phyloP scores from a whole-genome alignment of 2,113 vertebrate species.

The Crotalus helleri region DNA sequence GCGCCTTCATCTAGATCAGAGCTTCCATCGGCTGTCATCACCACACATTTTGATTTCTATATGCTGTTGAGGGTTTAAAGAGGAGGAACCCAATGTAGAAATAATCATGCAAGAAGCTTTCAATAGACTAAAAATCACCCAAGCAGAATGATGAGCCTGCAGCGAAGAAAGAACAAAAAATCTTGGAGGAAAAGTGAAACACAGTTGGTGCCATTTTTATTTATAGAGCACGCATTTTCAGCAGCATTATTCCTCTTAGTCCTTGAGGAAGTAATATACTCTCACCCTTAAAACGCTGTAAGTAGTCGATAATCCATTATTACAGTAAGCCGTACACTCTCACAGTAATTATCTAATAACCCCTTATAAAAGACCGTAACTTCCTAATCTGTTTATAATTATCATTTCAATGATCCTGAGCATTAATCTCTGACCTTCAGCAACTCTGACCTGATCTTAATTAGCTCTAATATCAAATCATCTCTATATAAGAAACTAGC shows the following conservation, averaged over 20 bases:
- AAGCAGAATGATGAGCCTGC: conserved; percentile 43
- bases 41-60: not conserved
- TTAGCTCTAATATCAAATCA: conserved; percentile 98
- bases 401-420: conserved; percentile 98
- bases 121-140: conserved; percentile 13
- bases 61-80: not conserved
- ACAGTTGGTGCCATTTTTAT: conserved; percentile 47
- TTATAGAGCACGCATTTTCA: conserved; percentile 58
- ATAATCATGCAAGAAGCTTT: not conserved
- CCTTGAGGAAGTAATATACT: conserved; percentile 76
- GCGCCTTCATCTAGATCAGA: conserved; percentile 20
- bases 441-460: conserved; percentile 99
- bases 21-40: conserved; percentile 13
- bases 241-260: conserved; percentile 68
- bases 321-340: conserved; percentile 87
- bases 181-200: conserved; percentile 18
- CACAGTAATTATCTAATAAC: conserved; percentile 95
- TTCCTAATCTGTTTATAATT: conserved; percentile 99
- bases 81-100: rapidly evolving
- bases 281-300: conserved; percentile 75
- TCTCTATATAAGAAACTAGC: conserved; percentile 97
- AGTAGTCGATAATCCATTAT: conserved; percentile 88
- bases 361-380: conserved; percentile 94
- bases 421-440: conserved; percentile 99
- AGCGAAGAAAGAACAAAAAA: conserved; percentile 23